These are phyloP conservation scores for Mohoua ochrocephala DNA, from an alignment of 2,113 vertebrate species.

Conservation along the genomic window DNA sequence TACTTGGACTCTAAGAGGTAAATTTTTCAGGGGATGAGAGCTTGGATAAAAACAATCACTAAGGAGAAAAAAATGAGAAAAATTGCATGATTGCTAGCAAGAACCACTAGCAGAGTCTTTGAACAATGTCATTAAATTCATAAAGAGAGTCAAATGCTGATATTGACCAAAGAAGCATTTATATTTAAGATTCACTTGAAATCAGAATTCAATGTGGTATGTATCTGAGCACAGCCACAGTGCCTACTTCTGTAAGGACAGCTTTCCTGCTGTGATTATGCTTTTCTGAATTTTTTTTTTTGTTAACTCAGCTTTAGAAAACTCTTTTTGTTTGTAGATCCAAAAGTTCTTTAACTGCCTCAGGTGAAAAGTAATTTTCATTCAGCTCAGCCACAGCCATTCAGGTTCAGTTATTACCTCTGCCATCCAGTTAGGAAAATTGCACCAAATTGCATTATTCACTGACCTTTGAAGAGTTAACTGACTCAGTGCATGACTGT, in stretches of 20 bases:
- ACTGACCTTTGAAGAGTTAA: constrained; percentile 43
- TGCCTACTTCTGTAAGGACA: neutral
- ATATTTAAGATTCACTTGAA: neutral
- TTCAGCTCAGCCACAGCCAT: neutral
- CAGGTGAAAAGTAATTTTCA: neutral
- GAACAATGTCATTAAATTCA: neutral
- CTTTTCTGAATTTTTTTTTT: neutral
- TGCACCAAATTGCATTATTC: neutral
- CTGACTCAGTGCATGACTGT: neutral
- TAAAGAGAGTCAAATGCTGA: neutral
- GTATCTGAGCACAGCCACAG: neutral
- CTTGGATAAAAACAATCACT: neutral
- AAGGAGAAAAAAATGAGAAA: neutral
- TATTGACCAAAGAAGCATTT: neutral
- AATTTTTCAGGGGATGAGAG: neutral
- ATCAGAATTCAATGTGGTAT: neutral
- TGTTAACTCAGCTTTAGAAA: neutral
- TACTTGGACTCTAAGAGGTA: neutral
- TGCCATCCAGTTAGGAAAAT: neutral
- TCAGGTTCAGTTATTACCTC: neutral
- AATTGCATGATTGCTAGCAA: neutral
- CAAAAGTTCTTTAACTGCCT: neutral
- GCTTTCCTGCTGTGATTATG: neutral
- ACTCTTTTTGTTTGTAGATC: neutral
- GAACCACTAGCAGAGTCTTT: neutral